Percentiles rank a stretch among this genome's conserved stretches.
phyloP scores from a whole-genome alignment of 2,113 vertebrate genomes.

The Barbus barbus region DNA sequence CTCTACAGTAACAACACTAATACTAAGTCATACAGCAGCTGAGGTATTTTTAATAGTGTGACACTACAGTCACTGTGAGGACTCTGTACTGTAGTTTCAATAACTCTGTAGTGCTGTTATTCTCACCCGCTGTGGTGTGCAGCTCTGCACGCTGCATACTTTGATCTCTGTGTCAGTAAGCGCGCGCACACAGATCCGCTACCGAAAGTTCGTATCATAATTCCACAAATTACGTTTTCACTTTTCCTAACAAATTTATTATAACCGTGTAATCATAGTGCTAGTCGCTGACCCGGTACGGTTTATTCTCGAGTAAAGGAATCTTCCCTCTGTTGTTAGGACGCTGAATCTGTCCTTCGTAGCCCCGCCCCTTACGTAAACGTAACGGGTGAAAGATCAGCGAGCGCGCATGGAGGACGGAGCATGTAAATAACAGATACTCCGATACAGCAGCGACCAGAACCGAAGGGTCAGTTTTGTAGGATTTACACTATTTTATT shows the following conservation, averaged over 20 bases:
- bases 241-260: background rate
- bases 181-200: slow-evolving; percentile 28
- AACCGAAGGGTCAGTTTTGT: background rate
- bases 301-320: background rate
- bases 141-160: slow-evolving; percentile 49
- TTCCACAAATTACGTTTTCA: background rate
- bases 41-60: background rate
- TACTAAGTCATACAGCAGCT: background rate
- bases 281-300: background rate
- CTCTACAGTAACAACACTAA: background rate
- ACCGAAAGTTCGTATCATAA: slow-evolving; percentile 66
- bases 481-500: background rate
- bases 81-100: background rate
- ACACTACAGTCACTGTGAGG: background rate
- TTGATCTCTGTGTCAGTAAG: slow-evolving; percentile 33
- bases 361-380: slow-evolving; percentile 13
- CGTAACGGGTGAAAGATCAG: slow-evolving; percentile 41
- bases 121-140: slow-evolving; percentile 67
- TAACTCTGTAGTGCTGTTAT: background rate
- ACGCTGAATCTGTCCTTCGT: background rate
- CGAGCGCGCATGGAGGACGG: slow-evolving; percentile 27
- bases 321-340: background rate
- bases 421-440: slow-evolving; percentile 28
- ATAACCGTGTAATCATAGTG: background rate
- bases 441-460: background rate